A percentile compares a stretch with the other conserved stretches of the same genome.
Conservation (phyloP, 2,113 vertebrate genomes). For the Alces alces region DNA sequence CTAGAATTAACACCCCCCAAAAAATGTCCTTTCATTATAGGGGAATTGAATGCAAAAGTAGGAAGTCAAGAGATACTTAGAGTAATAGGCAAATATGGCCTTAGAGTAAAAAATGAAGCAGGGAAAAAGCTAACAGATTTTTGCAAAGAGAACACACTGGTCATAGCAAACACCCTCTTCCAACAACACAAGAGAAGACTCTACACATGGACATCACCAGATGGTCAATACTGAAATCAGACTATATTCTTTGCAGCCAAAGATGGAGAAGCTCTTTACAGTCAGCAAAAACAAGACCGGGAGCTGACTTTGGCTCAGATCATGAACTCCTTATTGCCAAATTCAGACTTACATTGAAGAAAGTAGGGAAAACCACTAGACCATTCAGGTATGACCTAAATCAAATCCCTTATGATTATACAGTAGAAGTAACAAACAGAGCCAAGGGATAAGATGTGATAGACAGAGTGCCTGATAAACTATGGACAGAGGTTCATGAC, state of each 20-base stretch:
- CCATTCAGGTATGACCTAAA: not conserved
- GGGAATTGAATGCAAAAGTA: not conserved
- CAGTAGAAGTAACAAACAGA: not conserved
- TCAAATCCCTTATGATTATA: not conserved
- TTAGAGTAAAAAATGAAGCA: not conserved
- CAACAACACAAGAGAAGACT: not conserved
- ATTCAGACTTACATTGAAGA: not conserved
- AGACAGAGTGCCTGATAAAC: not conserved
- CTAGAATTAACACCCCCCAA: not conserved
- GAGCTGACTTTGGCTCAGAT: not conserved
- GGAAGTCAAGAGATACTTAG: not conserved
- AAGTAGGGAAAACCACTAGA: not conserved
- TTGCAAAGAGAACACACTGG: fast-evolving
- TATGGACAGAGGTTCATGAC: not conserved
- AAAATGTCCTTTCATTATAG: not conserved
- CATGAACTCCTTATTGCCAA: not conserved
- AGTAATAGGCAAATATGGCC: not conserved
- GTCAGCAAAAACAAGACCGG: not conserved
- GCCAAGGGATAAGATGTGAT: not conserved
- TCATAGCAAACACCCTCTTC: not conserved
- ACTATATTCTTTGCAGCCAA: not conserved
- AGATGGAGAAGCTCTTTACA: not conserved
- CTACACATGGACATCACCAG: not conserved
- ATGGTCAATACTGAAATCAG: not conserved
- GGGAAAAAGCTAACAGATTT: not conserved